Evolutionary conservation across 2,113 vertebrate genomes (phyloP).

Genomic region (Lasiurus borealis): DNA sequence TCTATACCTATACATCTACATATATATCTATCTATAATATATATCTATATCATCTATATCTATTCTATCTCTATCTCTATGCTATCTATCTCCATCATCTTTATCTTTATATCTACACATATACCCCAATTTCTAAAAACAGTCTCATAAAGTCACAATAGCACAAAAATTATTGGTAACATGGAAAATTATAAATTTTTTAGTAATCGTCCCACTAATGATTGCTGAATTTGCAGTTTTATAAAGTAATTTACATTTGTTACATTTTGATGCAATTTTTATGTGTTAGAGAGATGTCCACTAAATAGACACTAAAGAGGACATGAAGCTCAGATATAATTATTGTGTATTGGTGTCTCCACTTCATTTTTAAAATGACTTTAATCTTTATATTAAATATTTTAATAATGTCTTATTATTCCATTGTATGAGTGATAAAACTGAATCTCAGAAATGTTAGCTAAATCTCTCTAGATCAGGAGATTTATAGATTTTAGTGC

Average conservation of each 20-base stretch:
- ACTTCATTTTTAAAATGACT: not conserved
- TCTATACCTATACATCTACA: not conserved
- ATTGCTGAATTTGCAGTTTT: not conserved
- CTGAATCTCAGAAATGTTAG: not conserved
- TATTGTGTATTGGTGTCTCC: not conserved
- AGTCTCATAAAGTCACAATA: not conserved
- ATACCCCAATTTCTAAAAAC: not conserved
- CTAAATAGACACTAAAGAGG: rapidly evolving
- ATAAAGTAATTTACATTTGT: not conserved
- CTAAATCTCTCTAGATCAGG: not conserved
- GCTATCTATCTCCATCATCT: too few relatives aligned
- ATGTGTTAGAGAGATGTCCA: not conserved
- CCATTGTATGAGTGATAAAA: not conserved
- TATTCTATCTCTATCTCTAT: too few relatives aligned
- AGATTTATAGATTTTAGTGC: not conserved
- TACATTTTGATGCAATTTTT: not conserved
- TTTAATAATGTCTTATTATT: not conserved
- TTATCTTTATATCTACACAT: not conserved
- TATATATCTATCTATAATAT: too few relatives aligned
- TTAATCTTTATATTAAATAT: constrained; percentile 3
- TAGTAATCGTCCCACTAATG: not conserved
- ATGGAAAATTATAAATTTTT: not conserved
- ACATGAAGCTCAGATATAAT: not conserved
- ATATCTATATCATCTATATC: too few relatives aligned
- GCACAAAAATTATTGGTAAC: not conserved